phyloP scores from a whole-genome alignment of 1,140 invertebrate genomes.

The Propsilocerus akamusi region DNA sequence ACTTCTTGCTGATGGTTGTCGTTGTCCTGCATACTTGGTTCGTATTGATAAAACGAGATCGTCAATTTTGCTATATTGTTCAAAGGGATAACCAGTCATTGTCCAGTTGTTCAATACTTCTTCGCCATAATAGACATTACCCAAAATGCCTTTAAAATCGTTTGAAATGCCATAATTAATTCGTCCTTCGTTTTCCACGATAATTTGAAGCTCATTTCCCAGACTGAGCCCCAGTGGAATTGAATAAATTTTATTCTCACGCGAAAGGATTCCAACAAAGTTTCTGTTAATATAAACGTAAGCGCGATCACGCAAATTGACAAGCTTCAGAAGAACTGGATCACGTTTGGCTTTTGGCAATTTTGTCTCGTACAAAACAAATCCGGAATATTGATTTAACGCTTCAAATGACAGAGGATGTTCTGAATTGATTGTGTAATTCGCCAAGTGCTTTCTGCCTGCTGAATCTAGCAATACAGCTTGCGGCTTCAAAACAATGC shows the following conservation, averaged over 20 bases:
- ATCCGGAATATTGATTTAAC: slow-evolving; percentile 31
- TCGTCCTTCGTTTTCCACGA: slow-evolving; percentile 63
- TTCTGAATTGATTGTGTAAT: slow-evolving; percentile 9
- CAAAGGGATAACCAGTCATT: slow-evolving; percentile 5
- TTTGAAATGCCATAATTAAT: slow-evolving; percentile 45
- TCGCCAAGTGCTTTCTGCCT: slow-evolving; percentile 5
- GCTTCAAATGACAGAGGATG: slow-evolving; percentile 24
- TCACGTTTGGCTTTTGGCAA: slow-evolving; percentile 26
- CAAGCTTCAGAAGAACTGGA: slow-evolving; percentile 31
- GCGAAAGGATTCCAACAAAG: slow-evolving; percentile 32
- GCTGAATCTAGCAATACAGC: background rate
- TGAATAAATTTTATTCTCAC: slow-evolving; percentile 27
- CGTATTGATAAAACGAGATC: background rate
- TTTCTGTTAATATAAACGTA: slow-evolving; percentile 45
- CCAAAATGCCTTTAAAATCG: slow-evolving; percentile 32
- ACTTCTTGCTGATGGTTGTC: background rate
- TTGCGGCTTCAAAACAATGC: slow-evolving; percentile 1
- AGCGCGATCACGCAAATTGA: slow-evolving; percentile 41
- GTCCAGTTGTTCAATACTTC: background rate
- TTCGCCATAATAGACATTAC: background rate
- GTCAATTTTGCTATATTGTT: background rate
- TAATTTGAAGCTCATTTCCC: slow-evolving; percentile 34
- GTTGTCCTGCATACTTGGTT: background rate
- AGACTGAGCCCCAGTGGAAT: slow-evolving; percentile 27
- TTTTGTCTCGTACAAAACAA: slow-evolving; percentile 45